Evolutionary conservation across 2,888 invertebrate species (phyloP).

Genomic region (Panopea generosa): DNA sequence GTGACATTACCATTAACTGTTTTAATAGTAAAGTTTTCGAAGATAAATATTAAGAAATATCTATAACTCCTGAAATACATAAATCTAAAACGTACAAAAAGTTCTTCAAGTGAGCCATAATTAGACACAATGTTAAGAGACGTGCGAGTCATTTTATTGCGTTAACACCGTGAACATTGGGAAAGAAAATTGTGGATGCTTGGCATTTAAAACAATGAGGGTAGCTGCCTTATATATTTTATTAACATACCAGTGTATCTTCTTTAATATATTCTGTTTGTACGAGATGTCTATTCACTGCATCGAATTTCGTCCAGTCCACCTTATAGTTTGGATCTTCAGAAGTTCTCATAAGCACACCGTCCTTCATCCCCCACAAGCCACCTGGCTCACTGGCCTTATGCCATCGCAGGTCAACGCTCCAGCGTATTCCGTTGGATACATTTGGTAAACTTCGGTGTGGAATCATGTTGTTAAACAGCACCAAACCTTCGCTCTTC

Average conservation of each 20-base stretch:
- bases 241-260: conserved; percentile 54
- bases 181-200: too few species aligned
- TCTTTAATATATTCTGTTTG: conserved; percentile 62
- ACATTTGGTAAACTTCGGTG: conserved; percentile 73
- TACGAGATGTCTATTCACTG: conserved; percentile 66
- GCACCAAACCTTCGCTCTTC: conserved; percentile 58
- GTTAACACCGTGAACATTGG: too few species aligned
- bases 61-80: too few species aligned
- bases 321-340: conserved; percentile 66
- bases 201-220: too few species aligned
- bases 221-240: too few species aligned
- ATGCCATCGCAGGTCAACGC: conserved; percentile 79
- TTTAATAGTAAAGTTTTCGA: too few species aligned
- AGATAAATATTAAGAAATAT: too few species aligned
- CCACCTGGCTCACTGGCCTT: conserved; percentile 69
- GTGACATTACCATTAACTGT: too few species aligned
- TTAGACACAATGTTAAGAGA: too few species aligned
- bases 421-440: conserved; percentile 78
- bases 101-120: too few species aligned
- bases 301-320: conserved; percentile 77
- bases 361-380: conserved; percentile 74
- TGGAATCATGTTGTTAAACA: conserved; percentile 71
- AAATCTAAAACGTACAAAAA: too few species aligned
- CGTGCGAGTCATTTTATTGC: too few species aligned
- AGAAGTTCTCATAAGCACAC: conserved; percentile 71